A percentile compares a stretch with the other conserved stretches of the same genome.
These are phyloP conservation scores for Poicephalus gulielmi DNA, from an alignment of 2,113 vertebrate species.

Conservation along the genomic window DNA sequence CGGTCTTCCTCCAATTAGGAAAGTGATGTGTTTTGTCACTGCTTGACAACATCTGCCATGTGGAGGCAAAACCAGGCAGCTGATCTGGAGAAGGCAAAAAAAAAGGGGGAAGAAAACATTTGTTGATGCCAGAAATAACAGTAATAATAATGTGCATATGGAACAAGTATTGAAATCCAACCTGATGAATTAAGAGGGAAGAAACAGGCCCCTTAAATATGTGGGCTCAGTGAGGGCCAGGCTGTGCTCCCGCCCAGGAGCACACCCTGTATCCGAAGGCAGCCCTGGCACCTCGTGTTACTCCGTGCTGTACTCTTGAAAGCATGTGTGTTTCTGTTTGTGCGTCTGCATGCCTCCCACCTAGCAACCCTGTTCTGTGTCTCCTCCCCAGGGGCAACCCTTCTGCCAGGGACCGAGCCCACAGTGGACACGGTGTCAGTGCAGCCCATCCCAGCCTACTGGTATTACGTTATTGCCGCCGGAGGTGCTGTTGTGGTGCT, in stretches of 20 bases:
- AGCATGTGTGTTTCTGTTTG: constrained; percentile 76
- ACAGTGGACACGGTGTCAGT: constrained; percentile 97
- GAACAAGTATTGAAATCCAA: constrained; percentile 60
- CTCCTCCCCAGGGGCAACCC: constrained; percentile 97
- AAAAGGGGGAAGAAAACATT: constrained; percentile 8
- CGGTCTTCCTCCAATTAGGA: constrained; percentile 56
- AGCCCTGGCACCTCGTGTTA: not conserved
- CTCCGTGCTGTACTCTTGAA: constrained; percentile 44
- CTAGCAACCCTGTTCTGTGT: constrained; percentile 94
- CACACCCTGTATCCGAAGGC: not conserved
- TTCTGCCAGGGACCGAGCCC: constrained; percentile 93
- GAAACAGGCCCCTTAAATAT: constrained; percentile 21
- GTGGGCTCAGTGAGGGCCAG: constrained; percentile 23
- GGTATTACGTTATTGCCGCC: constrained; percentile 98
- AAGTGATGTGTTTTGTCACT: constrained; percentile 59
- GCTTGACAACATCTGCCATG: constrained; percentile 71
- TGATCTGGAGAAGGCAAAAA: constrained; percentile 54
- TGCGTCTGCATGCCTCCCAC: constrained; percentile 88
- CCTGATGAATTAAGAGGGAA: constrained; percentile 65
- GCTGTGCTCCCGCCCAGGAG: not conserved
- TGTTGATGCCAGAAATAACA: constrained; percentile 56
- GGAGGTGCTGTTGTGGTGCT: constrained; percentile 93
- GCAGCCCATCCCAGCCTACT: constrained; percentile 94
- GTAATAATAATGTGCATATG: constrained; percentile 44
- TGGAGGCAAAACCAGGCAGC: constrained; percentile 69